Percentiles rank a stretch among this genome's conserved stretches.
These are phyloP conservation scores for Zaprionus inermis DNA, from an alignment of 1,140 invertebrate species.

Conservation along the genomic window DNA sequence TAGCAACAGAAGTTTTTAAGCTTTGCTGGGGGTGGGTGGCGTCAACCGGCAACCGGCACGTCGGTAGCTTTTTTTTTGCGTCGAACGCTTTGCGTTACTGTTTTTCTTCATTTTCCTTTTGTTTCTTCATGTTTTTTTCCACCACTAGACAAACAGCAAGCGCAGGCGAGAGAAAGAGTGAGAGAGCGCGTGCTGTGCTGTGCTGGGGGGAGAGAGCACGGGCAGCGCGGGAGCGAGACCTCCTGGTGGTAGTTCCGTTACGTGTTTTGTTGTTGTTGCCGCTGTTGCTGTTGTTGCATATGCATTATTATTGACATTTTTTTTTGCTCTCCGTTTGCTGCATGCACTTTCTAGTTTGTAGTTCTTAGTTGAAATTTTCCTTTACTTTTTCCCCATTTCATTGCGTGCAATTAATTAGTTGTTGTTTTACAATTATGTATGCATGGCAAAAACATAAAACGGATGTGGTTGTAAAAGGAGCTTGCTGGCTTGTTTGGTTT, in stretches of 20 bases:
- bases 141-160: conserved; percentile 32
- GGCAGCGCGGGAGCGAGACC: conserved; percentile 26
- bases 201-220: neutral
- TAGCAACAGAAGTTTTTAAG: conserved; percentile 12
- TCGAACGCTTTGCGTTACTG: conserved; percentile 48
- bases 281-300: conserved; percentile 36
- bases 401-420: conserved; percentile 72
- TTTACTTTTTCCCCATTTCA: neutral
- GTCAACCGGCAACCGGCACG: conserved; percentile 60
- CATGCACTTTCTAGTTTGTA: conserved; percentile 48
- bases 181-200: neutral
- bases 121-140: conserved; percentile 31
- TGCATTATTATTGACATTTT: conserved; percentile 80
- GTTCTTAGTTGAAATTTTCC: conserved; percentile 40
- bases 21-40: conserved; percentile 52
- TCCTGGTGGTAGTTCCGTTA: conserved; percentile 73
- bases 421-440: conserved; percentile 33
- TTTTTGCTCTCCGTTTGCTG: conserved; percentile 21
- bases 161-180: conserved; percentile 13
- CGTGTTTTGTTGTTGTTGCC: conserved; percentile 33
- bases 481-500: conserved; percentile 30
- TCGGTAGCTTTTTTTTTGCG: conserved; percentile 33
- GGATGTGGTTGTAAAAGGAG: conserved; percentile 50
- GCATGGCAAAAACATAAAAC: conserved; percentile 36
- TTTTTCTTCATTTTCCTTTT: conserved; percentile 44